Evolutionary conservation across 2,888 invertebrate genomes (phyloP).

Genomic region (Ornithoptera priamus): DNA sequence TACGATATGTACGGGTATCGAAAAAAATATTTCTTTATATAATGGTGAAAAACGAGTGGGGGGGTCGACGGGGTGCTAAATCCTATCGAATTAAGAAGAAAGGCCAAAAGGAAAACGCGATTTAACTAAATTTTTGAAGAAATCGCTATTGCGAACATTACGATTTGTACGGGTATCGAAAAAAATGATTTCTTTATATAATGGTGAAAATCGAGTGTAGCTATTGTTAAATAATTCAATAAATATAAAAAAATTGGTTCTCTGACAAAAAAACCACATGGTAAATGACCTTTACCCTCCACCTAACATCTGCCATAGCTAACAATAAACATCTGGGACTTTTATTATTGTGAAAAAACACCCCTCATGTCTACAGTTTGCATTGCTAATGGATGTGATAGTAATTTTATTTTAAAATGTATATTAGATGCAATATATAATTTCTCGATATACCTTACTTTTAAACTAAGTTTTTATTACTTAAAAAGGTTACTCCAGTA

Average conservation of each 20-base stretch:
- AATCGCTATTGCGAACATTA: too few species aligned
- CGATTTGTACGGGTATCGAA: too few species aligned
- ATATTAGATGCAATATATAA: not conserved
- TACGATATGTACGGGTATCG: too few species aligned
- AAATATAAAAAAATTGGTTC: not conserved
- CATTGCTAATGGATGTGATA: not conserved
- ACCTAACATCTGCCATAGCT: conserved; percentile 23
- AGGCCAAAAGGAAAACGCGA: too few species aligned
- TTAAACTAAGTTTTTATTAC: not conserved
- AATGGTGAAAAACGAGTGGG: too few species aligned
- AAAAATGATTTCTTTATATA: too few species aligned
- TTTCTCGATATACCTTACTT: not conserved
- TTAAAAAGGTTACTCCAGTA: too few species aligned
- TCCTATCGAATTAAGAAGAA: too few species aligned
- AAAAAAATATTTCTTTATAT: too few species aligned
- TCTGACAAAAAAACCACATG: conserved; percentile 26
- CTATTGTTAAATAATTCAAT: not conserved
- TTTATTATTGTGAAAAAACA: conserved; percentile 23
- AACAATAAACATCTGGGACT: conserved; percentile 16
- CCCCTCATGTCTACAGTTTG: conserved; percentile 19
- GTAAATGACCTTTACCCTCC: conserved; percentile 12
- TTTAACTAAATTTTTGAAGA: too few species aligned
- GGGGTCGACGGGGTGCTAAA: too few species aligned
- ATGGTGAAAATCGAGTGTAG: too few species aligned
- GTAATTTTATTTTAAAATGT: not conserved